phyloP scores from a whole-genome alignment of 2,113 vertebrate genomes.

The Equus przewalskii region DNA sequence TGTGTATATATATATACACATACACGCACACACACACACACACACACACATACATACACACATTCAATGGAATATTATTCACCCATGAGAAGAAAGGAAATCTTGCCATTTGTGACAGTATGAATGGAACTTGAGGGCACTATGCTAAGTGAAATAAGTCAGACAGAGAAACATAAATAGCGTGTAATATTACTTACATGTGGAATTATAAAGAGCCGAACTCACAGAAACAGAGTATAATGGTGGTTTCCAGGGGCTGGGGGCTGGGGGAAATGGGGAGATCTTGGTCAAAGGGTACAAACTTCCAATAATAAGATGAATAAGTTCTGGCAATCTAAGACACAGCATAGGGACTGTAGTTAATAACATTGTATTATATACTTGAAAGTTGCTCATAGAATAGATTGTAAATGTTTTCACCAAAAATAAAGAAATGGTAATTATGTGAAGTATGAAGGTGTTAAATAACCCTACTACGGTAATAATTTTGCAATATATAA shows the following conservation, averaged over 20 bases:
- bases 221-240: neutral
- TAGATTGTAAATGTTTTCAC: neutral
- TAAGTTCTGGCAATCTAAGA: neutral
- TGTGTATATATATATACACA: neutral
- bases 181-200: neutral
- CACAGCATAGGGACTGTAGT: neutral
- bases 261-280: neutral
- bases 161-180: neutral
- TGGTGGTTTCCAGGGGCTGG: neutral
- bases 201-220: neutral
- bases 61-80: neutral
- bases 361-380: neutral
- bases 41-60: no score
- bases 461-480: neutral
- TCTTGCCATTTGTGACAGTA: neutral
- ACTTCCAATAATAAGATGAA: neutral
- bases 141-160: neutral
- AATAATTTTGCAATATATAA: neutral
- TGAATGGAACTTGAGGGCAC: neutral
- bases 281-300: neutral
- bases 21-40: no score
- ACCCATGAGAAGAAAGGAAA: neutral
- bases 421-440: neutral
- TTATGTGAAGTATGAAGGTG: neutral
- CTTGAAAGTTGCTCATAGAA: neutral